Evolutionary conservation across 1,140 invertebrate species (phyloP).

Genomic region (Apis florea): DNA sequence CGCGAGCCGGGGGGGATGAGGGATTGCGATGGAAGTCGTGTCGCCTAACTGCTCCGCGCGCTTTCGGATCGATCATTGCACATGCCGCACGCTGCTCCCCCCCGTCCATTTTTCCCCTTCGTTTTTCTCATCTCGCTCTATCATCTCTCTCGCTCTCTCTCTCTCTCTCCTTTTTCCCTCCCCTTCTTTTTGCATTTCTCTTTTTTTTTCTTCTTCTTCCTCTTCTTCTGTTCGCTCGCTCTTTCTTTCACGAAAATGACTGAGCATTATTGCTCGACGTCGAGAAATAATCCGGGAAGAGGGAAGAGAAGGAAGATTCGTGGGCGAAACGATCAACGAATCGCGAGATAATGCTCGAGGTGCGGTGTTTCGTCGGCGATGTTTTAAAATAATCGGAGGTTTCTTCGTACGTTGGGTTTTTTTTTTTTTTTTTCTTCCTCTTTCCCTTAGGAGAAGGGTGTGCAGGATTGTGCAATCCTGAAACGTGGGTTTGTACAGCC

Average conservation of each 20-base stretch:
- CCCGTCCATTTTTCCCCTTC: neutral
- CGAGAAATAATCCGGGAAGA: neutral
- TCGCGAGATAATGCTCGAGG: neutral
- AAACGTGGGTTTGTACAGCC: slow-evolving; percentile 25
- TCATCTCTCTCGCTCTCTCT: too few species aligned
- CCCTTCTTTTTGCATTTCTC: neutral
- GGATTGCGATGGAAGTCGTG: slow-evolving; percentile 32
- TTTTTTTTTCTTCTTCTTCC: too few species aligned
- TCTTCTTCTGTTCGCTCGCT: too few species aligned
- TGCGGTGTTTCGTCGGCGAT: neutral
- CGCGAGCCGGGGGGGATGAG: slow-evolving; percentile 33
- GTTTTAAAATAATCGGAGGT: slow-evolving; percentile 30
- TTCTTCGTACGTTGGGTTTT: neutral
- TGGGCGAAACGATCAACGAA: neutral
- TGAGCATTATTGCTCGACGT: neutral
- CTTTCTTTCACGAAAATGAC: neutral
- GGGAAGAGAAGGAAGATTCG: too few species aligned
- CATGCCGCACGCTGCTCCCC: neutral
- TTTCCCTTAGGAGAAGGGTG: neutral
- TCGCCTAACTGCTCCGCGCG: slow-evolving; percentile 26
- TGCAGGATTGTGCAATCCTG: slow-evolving; percentile 36
- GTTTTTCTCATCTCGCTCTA: neutral
- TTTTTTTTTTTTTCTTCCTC: neutral
- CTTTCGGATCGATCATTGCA: slow-evolving; percentile 29
- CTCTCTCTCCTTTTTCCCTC: neutral